phyloP scores from a whole-genome alignment of 2,113 vertebrate genomes.

The Labeo rohita region DNA sequence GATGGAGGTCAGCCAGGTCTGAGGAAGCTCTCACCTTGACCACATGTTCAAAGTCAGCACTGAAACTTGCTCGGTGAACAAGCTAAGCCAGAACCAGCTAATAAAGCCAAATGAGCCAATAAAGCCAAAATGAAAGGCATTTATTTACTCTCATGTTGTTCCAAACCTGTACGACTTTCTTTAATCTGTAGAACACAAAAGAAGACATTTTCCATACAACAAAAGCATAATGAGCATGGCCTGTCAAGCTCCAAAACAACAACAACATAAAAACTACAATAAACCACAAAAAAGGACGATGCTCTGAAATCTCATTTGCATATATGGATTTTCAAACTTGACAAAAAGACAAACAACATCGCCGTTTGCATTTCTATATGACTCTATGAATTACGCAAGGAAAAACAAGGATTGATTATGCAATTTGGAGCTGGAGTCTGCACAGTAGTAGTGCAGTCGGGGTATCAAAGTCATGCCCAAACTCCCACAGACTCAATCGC shows the following conservation, averaged over 20 bases:
- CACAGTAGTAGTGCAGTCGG: too few relatives aligned
- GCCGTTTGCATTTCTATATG: too few relatives aligned
- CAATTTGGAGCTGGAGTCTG: too few relatives aligned
- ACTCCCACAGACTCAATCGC: too few relatives aligned
- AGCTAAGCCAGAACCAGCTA: background rate
- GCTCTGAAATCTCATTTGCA: too few relatives aligned
- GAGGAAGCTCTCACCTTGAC: constrained; percentile 57
- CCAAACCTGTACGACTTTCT: background rate
- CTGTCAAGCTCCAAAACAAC: background rate
- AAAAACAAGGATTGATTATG: too few relatives aligned
- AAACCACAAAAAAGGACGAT: background rate
- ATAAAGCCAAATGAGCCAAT: constrained; percentile 3
- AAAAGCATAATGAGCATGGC: background rate
- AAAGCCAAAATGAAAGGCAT: background rate
- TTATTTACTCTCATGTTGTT: background rate
- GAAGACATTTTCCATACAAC: background rate
- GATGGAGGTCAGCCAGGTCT: constrained; percentile 65
- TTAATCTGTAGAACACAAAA: background rate
- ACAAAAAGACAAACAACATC: too few relatives aligned
- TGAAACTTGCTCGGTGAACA: background rate
- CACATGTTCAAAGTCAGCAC: background rate
- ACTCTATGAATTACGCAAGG: too few relatives aligned
- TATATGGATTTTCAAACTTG: too few relatives aligned
- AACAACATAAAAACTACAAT: background rate
- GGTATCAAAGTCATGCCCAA: too few relatives aligned